Conservation (phyloP, 1,140 invertebrate species). For the Adelges cooleyi region DNA sequence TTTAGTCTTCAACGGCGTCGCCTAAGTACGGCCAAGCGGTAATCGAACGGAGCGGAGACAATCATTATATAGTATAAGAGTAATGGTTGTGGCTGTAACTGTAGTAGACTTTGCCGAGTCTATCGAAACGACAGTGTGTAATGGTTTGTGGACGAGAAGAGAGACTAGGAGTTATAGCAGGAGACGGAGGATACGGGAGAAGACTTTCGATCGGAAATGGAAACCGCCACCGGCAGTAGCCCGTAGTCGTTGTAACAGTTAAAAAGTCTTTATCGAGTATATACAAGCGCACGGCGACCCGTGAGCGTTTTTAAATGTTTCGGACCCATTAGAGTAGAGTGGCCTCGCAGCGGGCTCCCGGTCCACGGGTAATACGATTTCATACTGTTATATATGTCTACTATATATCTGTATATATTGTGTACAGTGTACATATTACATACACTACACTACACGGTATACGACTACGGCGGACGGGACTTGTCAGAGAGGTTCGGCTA, state of each 20-base stretch:
- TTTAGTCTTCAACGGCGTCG: too few relatives aligned
- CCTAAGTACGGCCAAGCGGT: too few relatives aligned
- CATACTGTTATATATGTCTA: not conserved
- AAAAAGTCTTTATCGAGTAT: not conserved
- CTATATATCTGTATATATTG: not conserved
- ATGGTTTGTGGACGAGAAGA: not conserved
- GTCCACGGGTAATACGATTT: conserved; percentile 19
- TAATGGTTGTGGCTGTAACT: too few relatives aligned
- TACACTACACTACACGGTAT: not conserved
- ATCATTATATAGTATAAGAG: too few relatives aligned
- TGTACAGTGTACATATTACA: not conserved
- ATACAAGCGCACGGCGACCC: not conserved
- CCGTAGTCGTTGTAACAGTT: not conserved
- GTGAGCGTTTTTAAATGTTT: conserved; percentile 18
- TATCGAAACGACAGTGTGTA: not conserved
- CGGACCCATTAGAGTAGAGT: conserved; percentile 25
- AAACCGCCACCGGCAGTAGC: not conserved
- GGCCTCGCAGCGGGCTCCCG: not conserved
- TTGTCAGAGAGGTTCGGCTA: not conserved
- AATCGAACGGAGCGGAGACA: too few relatives aligned
- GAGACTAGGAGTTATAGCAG: too few relatives aligned
- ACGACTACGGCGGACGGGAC: not conserved
- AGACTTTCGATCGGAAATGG: not conserved
- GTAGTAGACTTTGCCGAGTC: not conserved
- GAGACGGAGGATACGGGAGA: too few relatives aligned